A percentile compares a stretch with the other conserved stretches of the same genome.
Conservation (phyloP, 1,140 invertebrate species). For the Brachionus manjavacas region DNA sequence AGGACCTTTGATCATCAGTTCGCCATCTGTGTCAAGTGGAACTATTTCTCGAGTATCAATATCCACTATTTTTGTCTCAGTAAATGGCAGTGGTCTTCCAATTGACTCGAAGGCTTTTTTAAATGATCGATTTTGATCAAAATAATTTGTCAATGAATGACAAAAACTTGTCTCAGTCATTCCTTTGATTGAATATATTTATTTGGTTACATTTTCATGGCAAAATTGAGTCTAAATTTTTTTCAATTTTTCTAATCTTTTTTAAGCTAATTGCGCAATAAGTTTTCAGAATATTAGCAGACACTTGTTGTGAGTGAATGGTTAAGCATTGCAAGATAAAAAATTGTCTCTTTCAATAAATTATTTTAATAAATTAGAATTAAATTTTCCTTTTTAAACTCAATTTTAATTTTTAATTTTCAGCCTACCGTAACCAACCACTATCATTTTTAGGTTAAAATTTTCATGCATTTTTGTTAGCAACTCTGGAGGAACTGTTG, state of each 20-base stretch:
- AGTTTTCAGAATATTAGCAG: too few species aligned
- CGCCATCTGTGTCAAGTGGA: slow-evolving; percentile 64
- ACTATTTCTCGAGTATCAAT: slow-evolving; percentile 64
- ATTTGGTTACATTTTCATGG: too few species aligned
- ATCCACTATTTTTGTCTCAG: slow-evolving; percentile 69
- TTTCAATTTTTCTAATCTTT: not conserved
- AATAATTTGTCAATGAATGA: not conserved
- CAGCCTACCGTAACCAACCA: slow-evolving; percentile 14
- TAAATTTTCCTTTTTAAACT: not conserved
- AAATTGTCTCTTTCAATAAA: too few species aligned
- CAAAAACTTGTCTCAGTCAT: slow-evolving; percentile 31
- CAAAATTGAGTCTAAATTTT: too few species aligned
- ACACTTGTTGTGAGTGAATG: too few species aligned
- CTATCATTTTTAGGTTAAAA: not conserved
- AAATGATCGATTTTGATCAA: not conserved
- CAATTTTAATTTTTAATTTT: not conserved
- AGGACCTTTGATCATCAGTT: not conserved
- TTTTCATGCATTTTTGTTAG: not conserved
- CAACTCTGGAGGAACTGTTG: not conserved
- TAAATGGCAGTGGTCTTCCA: not conserved
- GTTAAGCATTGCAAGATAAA: too few species aligned
- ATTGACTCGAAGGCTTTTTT: slow-evolving; percentile 30
- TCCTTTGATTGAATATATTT: not conserved
- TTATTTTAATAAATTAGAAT: too few species aligned
- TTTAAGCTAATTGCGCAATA: too few species aligned